Evolutionary conservation across 2,113 vertebrate species (phyloP).

Genomic region (Apus apus): DNA sequence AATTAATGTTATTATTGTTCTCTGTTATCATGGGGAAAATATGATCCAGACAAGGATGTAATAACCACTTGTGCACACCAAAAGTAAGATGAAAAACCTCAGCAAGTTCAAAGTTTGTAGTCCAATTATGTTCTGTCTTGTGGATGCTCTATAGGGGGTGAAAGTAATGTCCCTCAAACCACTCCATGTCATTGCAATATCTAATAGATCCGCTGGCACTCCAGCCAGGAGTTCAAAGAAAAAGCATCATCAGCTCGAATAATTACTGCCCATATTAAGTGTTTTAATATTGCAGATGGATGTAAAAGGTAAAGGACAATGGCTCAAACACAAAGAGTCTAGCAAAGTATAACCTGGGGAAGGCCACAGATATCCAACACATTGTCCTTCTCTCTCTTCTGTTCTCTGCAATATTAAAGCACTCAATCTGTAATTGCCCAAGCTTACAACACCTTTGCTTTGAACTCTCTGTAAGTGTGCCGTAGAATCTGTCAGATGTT

Average conservation of each 20-base stretch:
- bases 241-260: slow-evolving; percentile 57
- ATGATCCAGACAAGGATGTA: background rate
- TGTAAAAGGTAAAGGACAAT: slow-evolving; percentile 24
- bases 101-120: slow-evolving; percentile 66
- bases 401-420: slow-evolving; percentile 69
- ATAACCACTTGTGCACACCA: slow-evolving; percentile 19
- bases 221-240: slow-evolving; percentile 57
- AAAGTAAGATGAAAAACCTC: slow-evolving; percentile 53
- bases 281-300: slow-evolving; percentile 27
- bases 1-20: slow-evolving; percentile 48
- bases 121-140: slow-evolving; percentile 72
- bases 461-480: slow-evolving; percentile 41
- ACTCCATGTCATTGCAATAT: slow-evolving; percentile 25
- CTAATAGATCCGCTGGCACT: slow-evolving; percentile 53
- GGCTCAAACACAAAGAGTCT: background rate
- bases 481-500: slow-evolving; percentile 69
- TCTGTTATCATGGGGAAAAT: background rate
- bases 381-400: slow-evolving; percentile 44
- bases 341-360: slow-evolving; percentile 18
- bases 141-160: slow-evolving; percentile 27
- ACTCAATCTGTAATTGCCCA: slow-evolving; percentile 72
- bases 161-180: slow-evolving; percentile 49
- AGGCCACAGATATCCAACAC: slow-evolving; percentile 29
- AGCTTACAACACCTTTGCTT: slow-evolving; percentile 42
- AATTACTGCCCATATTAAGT: slow-evolving; percentile 33